These are phyloP conservation scores for Pocillopora verrucosa DNA, from an alignment of 64 coral and sea anemone genomes.

Conservation along the genomic window DNA sequence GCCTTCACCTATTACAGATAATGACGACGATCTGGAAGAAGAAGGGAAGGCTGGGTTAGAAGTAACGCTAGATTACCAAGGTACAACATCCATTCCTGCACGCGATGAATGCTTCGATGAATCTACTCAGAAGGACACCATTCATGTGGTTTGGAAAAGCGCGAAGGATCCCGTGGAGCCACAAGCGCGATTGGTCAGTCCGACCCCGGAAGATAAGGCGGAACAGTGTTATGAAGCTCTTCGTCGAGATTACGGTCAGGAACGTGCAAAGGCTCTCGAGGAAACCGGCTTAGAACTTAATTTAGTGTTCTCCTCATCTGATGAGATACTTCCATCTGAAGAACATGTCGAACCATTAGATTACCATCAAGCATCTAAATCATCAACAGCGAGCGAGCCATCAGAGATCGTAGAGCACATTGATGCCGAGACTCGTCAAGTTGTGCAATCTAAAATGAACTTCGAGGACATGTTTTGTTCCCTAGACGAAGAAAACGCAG, in stretches of 20 bases:
- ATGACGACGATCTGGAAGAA: neutral
- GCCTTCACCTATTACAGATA: neutral
- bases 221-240: neutral
- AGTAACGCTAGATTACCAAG: neutral
- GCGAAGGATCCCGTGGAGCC: neutral
- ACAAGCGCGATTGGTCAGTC: neutral
- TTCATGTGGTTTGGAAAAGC: constrained; percentile 34
- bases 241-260: neutral
- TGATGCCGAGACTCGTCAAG: neutral
- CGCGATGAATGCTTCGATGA: constrained; percentile 5
- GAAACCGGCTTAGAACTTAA: neutral
- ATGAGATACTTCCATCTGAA: neutral
- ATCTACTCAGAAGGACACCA: neutral
- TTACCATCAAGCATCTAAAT: neutral
- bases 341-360: neutral
- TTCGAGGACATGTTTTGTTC: constrained; percentile 70
- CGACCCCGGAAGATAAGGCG: neutral
- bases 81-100: neutral
- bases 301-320: constrained; percentile 32
- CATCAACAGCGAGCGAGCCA: neutral
- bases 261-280: constrained; percentile 14
- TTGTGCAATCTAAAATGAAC: constrained; percentile 49
- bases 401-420: neutral
- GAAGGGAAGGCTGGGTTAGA: constrained; percentile 17
- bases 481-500: constrained; percentile 35